phyloP scores from a whole-genome alignment of 2,888 invertebrate genomes.

The Copidosoma aretas region DNA sequence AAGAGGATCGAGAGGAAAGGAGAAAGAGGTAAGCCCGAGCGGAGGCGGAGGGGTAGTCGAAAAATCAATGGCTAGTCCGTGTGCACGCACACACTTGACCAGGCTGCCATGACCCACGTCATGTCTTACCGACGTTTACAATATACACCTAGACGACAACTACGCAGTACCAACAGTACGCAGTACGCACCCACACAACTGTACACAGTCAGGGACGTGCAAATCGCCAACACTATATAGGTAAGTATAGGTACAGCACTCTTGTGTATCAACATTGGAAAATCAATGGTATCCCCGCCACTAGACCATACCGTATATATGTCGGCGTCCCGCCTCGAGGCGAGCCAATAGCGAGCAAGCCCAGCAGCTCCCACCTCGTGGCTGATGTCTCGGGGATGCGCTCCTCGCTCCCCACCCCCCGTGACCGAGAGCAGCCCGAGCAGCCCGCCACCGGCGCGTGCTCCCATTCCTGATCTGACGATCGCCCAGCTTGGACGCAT shows the following conservation, averaged over 20 bases:
- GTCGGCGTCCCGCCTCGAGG: constrained; percentile 59
- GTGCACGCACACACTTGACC: constrained; percentile 27
- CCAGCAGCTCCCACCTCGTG: constrained; percentile 13
- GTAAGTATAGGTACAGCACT: constrained; percentile 10
- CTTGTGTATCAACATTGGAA: constrained; percentile 56
- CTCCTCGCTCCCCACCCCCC: constrained; percentile 16
- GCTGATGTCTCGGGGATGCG: neutral
- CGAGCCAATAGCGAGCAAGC: constrained; percentile 49
- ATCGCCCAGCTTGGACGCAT: constrained; percentile 53
- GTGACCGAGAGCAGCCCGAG: constrained; percentile 12
- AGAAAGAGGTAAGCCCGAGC: neutral
- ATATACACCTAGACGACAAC: too few species aligned
- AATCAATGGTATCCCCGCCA: constrained; percentile 53
- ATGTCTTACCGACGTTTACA: neutral
- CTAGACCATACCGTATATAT: constrained; percentile 51
- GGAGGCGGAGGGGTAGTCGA: constrained; percentile 31
- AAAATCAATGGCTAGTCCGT: constrained; percentile 48
- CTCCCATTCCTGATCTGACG: constrained; percentile 59
- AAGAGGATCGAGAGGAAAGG: neutral
- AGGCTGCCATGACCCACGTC: constrained; percentile 8
- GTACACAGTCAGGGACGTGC: too few species aligned
- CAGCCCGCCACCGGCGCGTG: constrained; percentile 50
- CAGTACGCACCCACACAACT: constrained; percentile 3
- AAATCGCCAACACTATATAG: too few species aligned
- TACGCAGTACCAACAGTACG: too few species aligned